A percentile compares a stretch with the other conserved stretches of the same genome.
Conservation (phyloP, 2,113 vertebrate species). For the Fulmarus glacialis region DNA sequence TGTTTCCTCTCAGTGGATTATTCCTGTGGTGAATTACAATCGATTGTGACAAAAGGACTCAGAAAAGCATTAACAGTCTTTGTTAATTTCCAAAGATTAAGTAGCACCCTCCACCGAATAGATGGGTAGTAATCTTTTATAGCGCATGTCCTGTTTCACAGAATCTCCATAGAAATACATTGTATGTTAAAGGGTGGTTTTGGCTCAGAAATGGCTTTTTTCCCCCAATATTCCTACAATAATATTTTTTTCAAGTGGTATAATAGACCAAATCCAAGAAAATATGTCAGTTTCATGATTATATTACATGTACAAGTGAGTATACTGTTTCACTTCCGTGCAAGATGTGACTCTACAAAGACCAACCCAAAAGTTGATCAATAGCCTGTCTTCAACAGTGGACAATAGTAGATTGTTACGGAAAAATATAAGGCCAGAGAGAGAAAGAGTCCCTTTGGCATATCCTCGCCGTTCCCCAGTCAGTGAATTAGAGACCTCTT, state of each 20-base stretch:
- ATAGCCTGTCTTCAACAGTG: neutral
- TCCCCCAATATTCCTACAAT: neutral
- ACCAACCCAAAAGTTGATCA: neutral
- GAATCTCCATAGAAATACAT: neutral
- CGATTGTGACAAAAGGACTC: neutral
- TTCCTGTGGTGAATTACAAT: neutral
- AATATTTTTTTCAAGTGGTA: neutral
- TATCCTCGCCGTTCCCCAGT: neutral
- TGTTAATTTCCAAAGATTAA: neutral
- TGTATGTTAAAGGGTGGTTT: neutral
- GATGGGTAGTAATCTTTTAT: neutral
- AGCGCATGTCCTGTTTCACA: neutral
- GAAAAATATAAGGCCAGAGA: neutral
- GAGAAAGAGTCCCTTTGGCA: neutral
- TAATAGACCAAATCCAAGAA: neutral
- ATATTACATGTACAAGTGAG: neutral
- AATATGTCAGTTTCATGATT: neutral
- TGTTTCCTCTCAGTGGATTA: neutral
- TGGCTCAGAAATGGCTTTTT: neutral
- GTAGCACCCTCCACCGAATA: neutral
- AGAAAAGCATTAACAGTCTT: neutral
- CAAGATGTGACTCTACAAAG: neutral
- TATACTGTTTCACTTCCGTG: neutral
- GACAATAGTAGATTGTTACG: accelerated
- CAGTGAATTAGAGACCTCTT: neutral